Conservation (phyloP, 2,797 vertebrate species). For the Hemitrygon akajei region DNA sequence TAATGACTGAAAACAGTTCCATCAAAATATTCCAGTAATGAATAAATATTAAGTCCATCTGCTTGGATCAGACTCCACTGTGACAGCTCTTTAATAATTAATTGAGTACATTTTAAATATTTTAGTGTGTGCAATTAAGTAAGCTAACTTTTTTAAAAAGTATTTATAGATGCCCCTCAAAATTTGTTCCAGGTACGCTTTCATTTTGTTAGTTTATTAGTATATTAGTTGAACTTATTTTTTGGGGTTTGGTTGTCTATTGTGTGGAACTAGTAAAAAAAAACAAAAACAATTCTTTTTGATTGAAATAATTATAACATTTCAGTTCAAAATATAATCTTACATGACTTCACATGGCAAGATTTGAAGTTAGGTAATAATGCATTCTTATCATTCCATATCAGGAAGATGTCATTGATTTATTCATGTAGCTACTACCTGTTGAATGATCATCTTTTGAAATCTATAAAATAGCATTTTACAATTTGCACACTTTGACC, state of each 20-base stretch:
- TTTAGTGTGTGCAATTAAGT: too few species aligned
- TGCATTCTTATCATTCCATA: neutral
- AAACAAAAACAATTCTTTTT: neutral
- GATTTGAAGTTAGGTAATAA: neutral
- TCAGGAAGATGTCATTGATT: neutral
- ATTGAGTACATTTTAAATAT: too few species aligned
- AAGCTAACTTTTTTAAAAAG: too few species aligned
- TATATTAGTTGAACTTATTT: too few species aligned
- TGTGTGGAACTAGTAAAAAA: neutral
- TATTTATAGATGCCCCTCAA: too few species aligned
- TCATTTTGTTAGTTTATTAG: too few species aligned
- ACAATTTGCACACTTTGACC: neutral
- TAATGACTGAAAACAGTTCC: neutral
- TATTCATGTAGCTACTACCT: neutral
- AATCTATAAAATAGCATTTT: neutral
- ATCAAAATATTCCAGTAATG: too few species aligned
- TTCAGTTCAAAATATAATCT: neutral
- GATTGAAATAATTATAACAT: neutral
- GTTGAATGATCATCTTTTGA: neutral
- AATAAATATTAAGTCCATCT: too few species aligned
- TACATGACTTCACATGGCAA: neutral
- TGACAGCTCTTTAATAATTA: too few species aligned
- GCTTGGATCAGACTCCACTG: too few species aligned
- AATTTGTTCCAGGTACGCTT: too few species aligned
- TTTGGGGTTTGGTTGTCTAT: neutral